These are phyloP conservation scores for Trypoxylus dichotomus DNA, from an alignment of 1,140 invertebrate genomes.

Conservation along the genomic window DNA sequence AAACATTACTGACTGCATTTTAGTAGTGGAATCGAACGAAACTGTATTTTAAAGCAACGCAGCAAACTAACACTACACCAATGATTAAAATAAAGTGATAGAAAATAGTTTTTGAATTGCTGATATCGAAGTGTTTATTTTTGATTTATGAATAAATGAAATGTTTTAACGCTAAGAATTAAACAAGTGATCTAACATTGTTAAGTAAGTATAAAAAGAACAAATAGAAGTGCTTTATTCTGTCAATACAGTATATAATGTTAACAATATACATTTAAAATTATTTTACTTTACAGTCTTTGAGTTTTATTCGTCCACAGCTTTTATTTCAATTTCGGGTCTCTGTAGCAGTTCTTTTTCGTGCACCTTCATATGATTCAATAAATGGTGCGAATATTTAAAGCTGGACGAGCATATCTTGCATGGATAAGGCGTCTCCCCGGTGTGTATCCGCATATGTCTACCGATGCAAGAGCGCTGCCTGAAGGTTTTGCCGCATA, in stretches of 20 bases:
- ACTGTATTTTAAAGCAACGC: too few relatives aligned
- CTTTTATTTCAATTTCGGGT: not conserved
- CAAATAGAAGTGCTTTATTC: not conserved
- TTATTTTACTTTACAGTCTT: not conserved
- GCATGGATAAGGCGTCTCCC: not conserved
- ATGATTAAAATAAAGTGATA: too few relatives aligned
- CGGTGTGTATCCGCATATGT: slow-evolving; percentile 4
- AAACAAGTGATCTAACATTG: too few relatives aligned
- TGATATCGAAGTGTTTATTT: too few relatives aligned
- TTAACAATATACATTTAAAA: not conserved
- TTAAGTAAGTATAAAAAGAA: not conserved
- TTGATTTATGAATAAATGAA: too few relatives aligned
- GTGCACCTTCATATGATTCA: slow-evolving; percentile 2
- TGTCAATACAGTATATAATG: not conserved
- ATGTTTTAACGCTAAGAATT: too few relatives aligned
- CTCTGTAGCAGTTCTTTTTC: not conserved
- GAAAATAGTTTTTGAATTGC: too few relatives aligned
- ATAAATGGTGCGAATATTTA: not conserved
- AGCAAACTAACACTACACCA: too few relatives aligned
- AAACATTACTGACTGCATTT: too few relatives aligned
- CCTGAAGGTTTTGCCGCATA: not conserved
- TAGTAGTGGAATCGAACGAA: too few relatives aligned
- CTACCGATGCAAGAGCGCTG: not conserved
- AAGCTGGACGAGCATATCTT: not conserved
- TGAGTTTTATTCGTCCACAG: not conserved